Conservation (phyloP, 2,888 invertebrate genomes). For the Idaea aversata region DNA sequence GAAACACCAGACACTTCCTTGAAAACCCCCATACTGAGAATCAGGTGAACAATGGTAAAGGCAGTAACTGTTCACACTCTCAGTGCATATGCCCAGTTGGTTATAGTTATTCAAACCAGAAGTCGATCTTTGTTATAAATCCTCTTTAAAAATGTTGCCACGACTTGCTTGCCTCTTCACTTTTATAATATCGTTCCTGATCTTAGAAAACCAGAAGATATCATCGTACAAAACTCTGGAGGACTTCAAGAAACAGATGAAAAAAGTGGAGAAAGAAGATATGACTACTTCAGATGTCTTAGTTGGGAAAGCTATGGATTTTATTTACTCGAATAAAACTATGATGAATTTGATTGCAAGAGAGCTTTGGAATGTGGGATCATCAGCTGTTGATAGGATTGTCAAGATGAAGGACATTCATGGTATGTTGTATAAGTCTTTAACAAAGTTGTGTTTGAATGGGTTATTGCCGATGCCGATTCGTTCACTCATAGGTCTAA, state of each 20-base stretch:
- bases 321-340: slow-evolving; percentile 63
- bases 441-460: too few relatives aligned
- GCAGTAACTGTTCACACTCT: neutral
- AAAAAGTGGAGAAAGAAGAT: slow-evolving; percentile 39
- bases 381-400: slow-evolving; percentile 57
- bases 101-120: neutral
- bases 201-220: slow-evolving; percentile 36
- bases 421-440: slow-evolving; percentile 15
- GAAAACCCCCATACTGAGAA: neutral
- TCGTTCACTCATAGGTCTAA: too few relatives aligned
- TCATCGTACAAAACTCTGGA: slow-evolving; percentile 48
- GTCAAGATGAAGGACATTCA: slow-evolving; percentile 50
- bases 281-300: slow-evolving; percentile 47
- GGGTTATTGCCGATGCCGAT: too few relatives aligned
- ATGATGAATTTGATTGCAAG: slow-evolving; percentile 63
- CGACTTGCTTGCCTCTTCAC: slow-evolving; percentile 22
- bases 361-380: slow-evolving; percentile 66
- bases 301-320: slow-evolving; percentile 65
- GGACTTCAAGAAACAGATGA: slow-evolving; percentile 44
- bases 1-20: neutral
- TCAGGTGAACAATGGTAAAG: neutral
- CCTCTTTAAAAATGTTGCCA: slow-evolving; percentile 32
- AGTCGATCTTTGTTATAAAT: slow-evolving; percentile 17
- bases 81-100: neutral
- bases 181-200: slow-evolving; percentile 30